Base-by-base conservation (phyloP, 1,140 invertebrate species). In the Apocrypta bakeri region DNA sequence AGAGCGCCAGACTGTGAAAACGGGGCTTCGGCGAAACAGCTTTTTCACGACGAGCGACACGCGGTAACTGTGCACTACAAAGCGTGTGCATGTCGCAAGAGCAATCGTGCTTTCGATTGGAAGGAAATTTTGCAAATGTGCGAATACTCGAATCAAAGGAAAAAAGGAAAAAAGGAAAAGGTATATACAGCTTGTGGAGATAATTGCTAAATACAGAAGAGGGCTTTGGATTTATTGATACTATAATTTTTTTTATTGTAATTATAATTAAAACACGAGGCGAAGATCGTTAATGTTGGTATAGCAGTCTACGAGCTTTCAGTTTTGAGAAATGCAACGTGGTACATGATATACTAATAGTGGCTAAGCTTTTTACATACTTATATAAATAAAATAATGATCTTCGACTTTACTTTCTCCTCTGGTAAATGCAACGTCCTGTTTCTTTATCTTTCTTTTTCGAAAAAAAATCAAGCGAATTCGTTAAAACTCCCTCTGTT, bases 251-350 rank as follows among this genome's bases (percentile, higher is more conserved):
- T 87, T 37, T 37, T 37, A 4, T 9, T 37, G 2, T 85, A 77
- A 87, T 84, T 85, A 85, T 89, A 86, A 85, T 87, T 87, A 82
- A 87, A 87, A 87, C 86, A 86, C 85, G 73, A 85, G 76, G 76
- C 82, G 64, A 82, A 84, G 84, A 85, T 82, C 83, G 79, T 83
- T 84, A 78, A 87, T 87, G 84, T 87, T 74, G 48, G 71, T 79
- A 82, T 85, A 88, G 85, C 86, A 87, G 85, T 88, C 84, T 87
- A 88, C 84, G 87, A 83, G 79, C 83, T 87, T 85, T 74, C 85
- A 85, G 68, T 79, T n/a, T n/a, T 40, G 63, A 87, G 78, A 84
- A 85, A 88, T 88, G 87, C 87, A 84, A 87, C 79, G 83, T 83
- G 77, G 84, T 87, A 88, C 85, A 86, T 83, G 81, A 83, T 85